Conservation (phyloP, 2,888 invertebrate genomes). For the Nowickia ferox region DNA sequence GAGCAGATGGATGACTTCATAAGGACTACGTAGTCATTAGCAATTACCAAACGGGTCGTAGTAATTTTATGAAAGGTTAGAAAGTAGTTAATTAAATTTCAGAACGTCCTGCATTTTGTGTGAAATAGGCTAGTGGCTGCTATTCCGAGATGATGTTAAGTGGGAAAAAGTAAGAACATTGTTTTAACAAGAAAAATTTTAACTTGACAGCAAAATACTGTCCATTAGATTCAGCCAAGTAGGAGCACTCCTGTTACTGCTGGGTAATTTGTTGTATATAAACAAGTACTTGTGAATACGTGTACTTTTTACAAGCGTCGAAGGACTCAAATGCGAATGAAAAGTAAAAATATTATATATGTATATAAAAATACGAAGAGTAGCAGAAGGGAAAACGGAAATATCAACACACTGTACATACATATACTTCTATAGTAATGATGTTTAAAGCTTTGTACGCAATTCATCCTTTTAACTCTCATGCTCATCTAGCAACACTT, state of each 20-base stretch:
- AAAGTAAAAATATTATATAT: neutral
- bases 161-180: too few species aligned
- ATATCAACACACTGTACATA: neutral
- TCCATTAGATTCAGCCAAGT: too few species aligned
- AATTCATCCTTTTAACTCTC: constrained; percentile 22
- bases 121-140: too few species aligned
- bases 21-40: neutral
- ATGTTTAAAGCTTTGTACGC: constrained; percentile 48
- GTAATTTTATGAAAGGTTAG: neutral
- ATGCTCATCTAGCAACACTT: constrained; percentile 17
- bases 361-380: neutral
- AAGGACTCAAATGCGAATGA: constrained; percentile 3
- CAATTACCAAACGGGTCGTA: neutral
- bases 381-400: neutral
- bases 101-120: too few species aligned
- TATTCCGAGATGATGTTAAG: too few species aligned
- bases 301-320: neutral
- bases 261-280: neutral
- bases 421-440: constrained; percentile 29
- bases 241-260: neutral
- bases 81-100: too few species aligned
- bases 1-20: too few species aligned
- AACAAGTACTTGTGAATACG: neutral
- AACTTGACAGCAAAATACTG: neutral
- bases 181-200: too few species aligned